Evolutionary conservation across 2,113 vertebrate species (phyloP).

Genomic region (Halichoerus grypus): DNA sequence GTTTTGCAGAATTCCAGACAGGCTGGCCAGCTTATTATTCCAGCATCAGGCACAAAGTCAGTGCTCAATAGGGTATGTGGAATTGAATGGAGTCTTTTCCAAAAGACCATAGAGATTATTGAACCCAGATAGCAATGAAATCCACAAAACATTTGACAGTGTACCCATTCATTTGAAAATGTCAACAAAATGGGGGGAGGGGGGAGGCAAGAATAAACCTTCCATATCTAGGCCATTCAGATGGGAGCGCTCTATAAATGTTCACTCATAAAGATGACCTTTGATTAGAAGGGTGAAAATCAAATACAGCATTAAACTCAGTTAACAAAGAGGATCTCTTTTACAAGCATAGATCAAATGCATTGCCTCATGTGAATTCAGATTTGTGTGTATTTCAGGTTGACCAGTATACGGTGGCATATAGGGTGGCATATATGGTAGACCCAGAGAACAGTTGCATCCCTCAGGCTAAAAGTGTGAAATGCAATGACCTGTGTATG

Average conservation of each 20-base stretch:
- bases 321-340: not conserved
- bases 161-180: conserved; percentile 7
- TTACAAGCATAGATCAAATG: not conserved
- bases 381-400: not conserved
- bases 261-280: not conserved
- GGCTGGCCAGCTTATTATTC: not conserved
- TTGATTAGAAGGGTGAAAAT: conserved; percentile 5
- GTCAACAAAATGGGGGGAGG: not conserved
- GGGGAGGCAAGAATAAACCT: not conserved
- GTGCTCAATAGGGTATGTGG: not conserved
- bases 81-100: not conserved
- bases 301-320: not conserved
- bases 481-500: not conserved
- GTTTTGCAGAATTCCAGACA: not conserved
- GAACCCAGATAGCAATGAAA: conserved; percentile 1
- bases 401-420: not conserved
- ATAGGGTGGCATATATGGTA: not conserved
- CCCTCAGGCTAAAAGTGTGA: not conserved
- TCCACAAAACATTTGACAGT: not conserved
- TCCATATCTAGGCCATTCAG: not conserved
- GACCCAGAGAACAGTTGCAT: not conserved
- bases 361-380: not conserved
- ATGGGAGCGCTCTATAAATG: not conserved
- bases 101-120: not conserved
- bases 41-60: not conserved